Conservation (phyloP, 2,797 vertebrate species). For the Microcaecilia unicolor region DNA sequence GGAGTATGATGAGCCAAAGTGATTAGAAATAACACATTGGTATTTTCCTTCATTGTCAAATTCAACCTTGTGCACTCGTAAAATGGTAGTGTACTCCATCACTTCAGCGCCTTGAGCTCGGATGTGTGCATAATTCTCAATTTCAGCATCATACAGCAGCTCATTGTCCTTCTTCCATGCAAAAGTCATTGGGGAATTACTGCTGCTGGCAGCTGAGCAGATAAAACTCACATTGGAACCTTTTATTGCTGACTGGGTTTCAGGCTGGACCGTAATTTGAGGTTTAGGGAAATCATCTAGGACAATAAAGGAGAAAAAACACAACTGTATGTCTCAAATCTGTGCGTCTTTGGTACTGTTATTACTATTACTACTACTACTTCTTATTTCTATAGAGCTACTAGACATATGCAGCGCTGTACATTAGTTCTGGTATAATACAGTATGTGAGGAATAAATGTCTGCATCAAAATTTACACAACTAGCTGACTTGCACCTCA, state of each 20-base stretch:
- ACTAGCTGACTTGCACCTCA: no score
- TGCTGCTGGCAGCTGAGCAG: constrained; percentile 92
- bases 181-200: constrained; percentile 95
- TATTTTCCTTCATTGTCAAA: constrained; percentile 88
- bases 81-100: constrained; percentile 88
- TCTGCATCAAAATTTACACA: no score
- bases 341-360: neutral
- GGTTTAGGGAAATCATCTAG: constrained; percentile 96
- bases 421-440: no score
- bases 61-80: constrained; percentile 74
- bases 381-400: no score
- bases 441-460: no score
- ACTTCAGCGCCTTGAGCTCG: constrained; percentile 72
- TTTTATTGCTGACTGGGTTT: constrained; percentile 86
- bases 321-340: neutral
- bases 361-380: no score
- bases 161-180: constrained; percentile 98
- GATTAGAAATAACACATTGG: constrained; percentile 97
- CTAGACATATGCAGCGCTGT: no score
- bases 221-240: constrained; percentile 86
- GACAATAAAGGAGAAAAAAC: constrained; percentile 15
- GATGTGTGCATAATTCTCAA: constrained; percentile 87
- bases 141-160: constrained; percentile 74
- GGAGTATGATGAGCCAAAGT: constrained; percentile 93
- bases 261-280: constrained; percentile 92